These are phyloP conservation scores for Erpobdella octoculata DNA, from an alignment of 2,888 invertebrate species.

Conservation along the genomic window DNA sequence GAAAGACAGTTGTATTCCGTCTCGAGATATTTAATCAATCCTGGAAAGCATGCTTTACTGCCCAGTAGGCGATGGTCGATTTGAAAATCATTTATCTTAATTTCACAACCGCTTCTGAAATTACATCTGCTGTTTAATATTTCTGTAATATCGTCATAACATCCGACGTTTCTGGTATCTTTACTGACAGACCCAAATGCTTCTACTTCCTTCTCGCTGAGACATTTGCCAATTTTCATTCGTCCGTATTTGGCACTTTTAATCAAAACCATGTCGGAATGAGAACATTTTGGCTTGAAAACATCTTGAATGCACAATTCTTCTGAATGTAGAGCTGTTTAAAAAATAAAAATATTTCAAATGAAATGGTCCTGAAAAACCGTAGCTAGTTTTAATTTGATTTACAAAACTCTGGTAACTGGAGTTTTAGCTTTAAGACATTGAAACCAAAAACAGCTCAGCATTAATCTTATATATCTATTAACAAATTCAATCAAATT, in stretches of 20 bases:
- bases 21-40: constrained; percentile 24
- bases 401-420: too few relatives aligned
- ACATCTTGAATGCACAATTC: neutral
- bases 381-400: neutral
- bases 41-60: constrained; percentile 10
- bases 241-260: constrained; percentile 19
- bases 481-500: too few relatives aligned
- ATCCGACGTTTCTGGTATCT: constrained; percentile 16
- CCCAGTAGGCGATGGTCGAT: neutral
- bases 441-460: neutral
- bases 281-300: constrained; percentile 12
- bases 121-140: constrained; percentile 21
- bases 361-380: neutral
- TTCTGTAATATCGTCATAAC: constrained; percentile 10
- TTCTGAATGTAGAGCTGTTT: neutral
- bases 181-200: constrained; percentile 14
- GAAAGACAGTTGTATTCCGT: constrained; percentile 20
- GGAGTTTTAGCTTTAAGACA: too few relatives aligned
- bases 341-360: neutral
- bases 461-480: neutral
- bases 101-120: constrained; percentile 6
- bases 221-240: constrained; percentile 25
- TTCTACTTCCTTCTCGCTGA: constrained; percentile 16
- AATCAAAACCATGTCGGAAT: constrained; percentile 12
- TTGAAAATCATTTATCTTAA: constrained; percentile 18